Percentiles rank a stretch among this genome's conserved stretches.
Evolutionary conservation across 2,113 vertebrate species (phyloP).

Genomic region (Orcinus orca): DNA sequence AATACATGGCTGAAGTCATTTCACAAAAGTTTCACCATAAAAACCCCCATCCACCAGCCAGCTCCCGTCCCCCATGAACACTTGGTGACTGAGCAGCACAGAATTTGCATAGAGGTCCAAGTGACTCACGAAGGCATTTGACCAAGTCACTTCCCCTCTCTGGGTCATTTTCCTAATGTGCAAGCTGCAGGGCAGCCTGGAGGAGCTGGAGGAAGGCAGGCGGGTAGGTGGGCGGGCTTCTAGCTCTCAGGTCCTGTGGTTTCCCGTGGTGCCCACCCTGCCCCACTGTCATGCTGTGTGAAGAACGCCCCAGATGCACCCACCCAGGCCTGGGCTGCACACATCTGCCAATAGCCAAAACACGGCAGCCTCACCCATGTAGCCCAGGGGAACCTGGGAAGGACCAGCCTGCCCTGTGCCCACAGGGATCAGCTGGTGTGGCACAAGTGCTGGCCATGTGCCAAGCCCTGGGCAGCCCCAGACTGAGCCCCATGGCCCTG

Average conservation of each 20-base stretch:
- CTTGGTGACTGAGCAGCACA: background rate
- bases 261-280: background rate
- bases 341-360: background rate
- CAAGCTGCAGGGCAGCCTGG: background rate
- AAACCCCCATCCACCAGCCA: background rate
- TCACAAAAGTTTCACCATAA: slow-evolving; percentile 1
- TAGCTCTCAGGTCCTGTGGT: background rate
- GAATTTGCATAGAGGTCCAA: slow-evolving; percentile 55
- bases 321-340: background rate
- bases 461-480: background rate
- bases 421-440: accelerated
- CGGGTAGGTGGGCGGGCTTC: accelerated
- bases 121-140: slow-evolving; percentile 51
- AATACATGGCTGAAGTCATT: background rate
- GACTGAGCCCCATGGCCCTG: accelerated
- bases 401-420: background rate
- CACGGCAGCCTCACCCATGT: accelerated
- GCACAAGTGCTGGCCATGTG: accelerated
- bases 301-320: background rate
- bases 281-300: background rate
- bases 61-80: background rate
- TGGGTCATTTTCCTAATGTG: slow-evolving; percentile 33
- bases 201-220: background rate
- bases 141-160: slow-evolving; percentile 57
- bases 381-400: background rate